Conservation (phyloP, 2,888 invertebrate species). For the Aquatica leii region DNA sequence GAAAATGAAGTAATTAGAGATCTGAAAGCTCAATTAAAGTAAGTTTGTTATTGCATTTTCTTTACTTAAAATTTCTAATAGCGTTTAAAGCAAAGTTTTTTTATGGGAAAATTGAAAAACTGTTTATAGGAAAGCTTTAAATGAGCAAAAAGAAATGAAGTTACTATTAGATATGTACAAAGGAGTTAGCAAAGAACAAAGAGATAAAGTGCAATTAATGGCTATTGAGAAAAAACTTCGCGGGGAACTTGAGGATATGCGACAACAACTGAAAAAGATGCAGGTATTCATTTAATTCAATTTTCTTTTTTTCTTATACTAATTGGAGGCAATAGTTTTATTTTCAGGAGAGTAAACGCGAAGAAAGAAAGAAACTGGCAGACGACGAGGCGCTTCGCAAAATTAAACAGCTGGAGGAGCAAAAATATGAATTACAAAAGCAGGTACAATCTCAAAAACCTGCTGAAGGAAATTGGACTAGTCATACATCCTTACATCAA, state of each 20-base stretch:
- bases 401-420: slow-evolving; percentile 94
- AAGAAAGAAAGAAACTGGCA: slow-evolving; percentile 87
- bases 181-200: slow-evolving; percentile 94
- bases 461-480: slow-evolving; percentile 64
- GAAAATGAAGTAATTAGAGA: slow-evolving; percentile 85
- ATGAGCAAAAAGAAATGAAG: slow-evolving; percentile 95
- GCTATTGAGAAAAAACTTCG: slow-evolving; percentile 91
- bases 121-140: slow-evolving; percentile 81
- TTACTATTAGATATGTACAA: slow-evolving; percentile 95
- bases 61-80: neutral
- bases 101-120: too few relatives aligned
- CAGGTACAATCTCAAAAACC: slow-evolving; percentile 88
- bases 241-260: slow-evolving; percentile 88
- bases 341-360: slow-evolving; percentile 85
- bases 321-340: slow-evolving; percentile 19
- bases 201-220: slow-evolving; percentile 96
- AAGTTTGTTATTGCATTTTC: slow-evolving; percentile 56
- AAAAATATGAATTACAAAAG: slow-evolving; percentile 90
- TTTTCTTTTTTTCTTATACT: slow-evolving; percentile 21
- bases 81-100: too few relatives aligned
- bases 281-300: slow-evolving; percentile 64
- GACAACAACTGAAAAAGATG: slow-evolving; percentile 84
- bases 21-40: slow-evolving; percentile 92
- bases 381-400: slow-evolving; percentile 95
- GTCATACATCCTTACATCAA: slow-evolving; percentile 62